Conservation (phyloP, 2,888 invertebrate genomes). For the Galerucella calmariensis region DNA sequence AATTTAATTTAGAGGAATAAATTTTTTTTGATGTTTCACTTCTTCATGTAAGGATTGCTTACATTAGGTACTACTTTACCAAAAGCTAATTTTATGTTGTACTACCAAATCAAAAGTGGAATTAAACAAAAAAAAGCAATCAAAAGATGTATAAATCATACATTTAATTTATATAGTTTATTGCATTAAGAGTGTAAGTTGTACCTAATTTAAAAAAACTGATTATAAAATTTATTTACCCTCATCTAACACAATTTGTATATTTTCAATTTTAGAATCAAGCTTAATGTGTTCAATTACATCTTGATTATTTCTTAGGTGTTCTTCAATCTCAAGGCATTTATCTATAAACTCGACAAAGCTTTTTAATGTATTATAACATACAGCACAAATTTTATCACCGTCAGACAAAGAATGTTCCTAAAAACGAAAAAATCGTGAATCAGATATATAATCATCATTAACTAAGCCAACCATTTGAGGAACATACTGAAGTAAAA, state of each 20-base stretch:
- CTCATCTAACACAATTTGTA: slow-evolving; percentile 21
- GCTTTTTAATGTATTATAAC: slow-evolving; percentile 36
- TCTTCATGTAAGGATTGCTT: not conserved
- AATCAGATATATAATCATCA: not conserved
- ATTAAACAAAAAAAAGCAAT: not conserved
- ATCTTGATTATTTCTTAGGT: slow-evolving; percentile 35
- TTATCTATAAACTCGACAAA: slow-evolving; percentile 37
- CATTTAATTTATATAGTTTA: not conserved
- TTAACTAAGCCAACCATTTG: slow-evolving; percentile 31
- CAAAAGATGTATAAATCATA: not conserved
- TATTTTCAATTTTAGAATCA: slow-evolving; percentile 21
- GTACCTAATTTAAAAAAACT: not conserved
- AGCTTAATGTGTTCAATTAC: slow-evolving; percentile 33
- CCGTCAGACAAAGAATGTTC: slow-evolving; percentile 31
- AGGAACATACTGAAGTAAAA: slow-evolving; percentile 38
- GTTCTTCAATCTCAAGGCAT: slow-evolving; percentile 41
- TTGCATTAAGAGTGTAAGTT: not conserved
- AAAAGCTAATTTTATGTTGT: not conserved
- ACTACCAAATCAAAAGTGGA: not conserved
- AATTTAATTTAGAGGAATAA: not conserved
- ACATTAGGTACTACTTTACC: not conserved
- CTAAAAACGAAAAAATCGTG: slow-evolving; percentile 23
- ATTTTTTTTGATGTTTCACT: too few relatives aligned
- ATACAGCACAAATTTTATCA: slow-evolving; percentile 39
- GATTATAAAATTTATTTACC: not conserved